Percentiles rank a stretch among this genome's conserved stretches.
phyloP scores from a whole-genome alignment of 2,888 invertebrate genomes.

The Prosopocoilus inquinatus region DNA sequence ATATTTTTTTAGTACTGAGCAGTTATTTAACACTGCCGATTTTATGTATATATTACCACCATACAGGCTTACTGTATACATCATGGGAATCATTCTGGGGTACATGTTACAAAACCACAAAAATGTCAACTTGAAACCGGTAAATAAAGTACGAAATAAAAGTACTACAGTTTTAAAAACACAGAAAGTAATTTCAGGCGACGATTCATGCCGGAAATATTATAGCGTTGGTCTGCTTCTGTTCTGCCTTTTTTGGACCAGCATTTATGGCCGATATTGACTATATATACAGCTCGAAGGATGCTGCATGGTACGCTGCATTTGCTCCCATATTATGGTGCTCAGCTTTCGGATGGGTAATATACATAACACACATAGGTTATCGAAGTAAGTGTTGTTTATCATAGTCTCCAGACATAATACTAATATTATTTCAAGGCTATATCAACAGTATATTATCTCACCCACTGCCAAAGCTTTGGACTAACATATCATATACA shows the following conservation, averaged over 20 bases:
- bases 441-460: conserved; percentile 56
- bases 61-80: conserved; percentile 66
- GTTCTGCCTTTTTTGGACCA: conserved; percentile 59
- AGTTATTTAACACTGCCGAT: conserved; percentile 67
- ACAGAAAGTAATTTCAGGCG: neutral
- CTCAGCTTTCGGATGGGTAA: conserved; percentile 64
- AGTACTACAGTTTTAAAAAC: neutral
- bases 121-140: conserved; percentile 51
- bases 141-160: conserved; percentile 33
- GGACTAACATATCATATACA: conserved; percentile 69
- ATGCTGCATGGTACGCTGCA: conserved; percentile 68
- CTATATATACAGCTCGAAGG: conserved; percentile 61
- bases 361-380: conserved; percentile 62
- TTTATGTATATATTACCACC: conserved; percentile 66
- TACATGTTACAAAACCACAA: conserved; percentile 55
- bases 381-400: conserved; percentile 52
- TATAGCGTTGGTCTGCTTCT: conserved; percentile 53
- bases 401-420: neutral
- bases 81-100: conserved; percentile 65
- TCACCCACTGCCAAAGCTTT: conserved; percentile 61
- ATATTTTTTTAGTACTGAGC: conserved; percentile 55
- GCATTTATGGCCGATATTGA: conserved; percentile 63
- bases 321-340: conserved; percentile 71
- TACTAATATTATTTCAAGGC: conserved; percentile 37
- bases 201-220: conserved; percentile 57